A percentile compares a stretch with the other conserved stretches of the same genome.
phyloP scores from a whole-genome alignment of 2,888 invertebrate genomes.

The Polymixis lichenea region DNA sequence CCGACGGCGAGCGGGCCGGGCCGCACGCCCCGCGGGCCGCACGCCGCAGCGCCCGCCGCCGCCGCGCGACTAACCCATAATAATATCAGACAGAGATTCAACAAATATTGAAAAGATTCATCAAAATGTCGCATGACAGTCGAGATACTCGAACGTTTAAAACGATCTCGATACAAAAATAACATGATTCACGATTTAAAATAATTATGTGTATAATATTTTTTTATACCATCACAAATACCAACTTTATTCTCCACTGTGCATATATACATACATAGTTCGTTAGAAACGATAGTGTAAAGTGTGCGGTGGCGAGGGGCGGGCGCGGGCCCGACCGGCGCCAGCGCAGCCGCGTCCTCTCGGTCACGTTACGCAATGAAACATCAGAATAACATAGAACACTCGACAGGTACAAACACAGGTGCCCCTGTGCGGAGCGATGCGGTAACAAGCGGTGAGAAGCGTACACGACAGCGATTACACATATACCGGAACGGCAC shows the following conservation, averaged over 20 bases:
- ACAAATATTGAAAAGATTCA: conserved; percentile 72
- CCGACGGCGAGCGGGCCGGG: conserved; percentile 49
- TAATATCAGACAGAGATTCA: conserved; percentile 68
- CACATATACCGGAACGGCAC: conserved; percentile 83
- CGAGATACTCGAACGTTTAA: conserved; percentile 74
- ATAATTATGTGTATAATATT: conserved; percentile 79
- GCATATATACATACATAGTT: conserved; percentile 89
- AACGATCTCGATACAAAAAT: conserved; percentile 87
- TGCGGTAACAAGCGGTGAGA: conserved; percentile 87
- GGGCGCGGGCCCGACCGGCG: conserved; percentile 64
- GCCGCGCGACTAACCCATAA: conserved; percentile 53
- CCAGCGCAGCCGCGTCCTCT: conserved; percentile 71
- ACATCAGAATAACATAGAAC: conserved; percentile 70
- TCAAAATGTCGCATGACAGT: conserved; percentile 72
- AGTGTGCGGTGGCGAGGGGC: conserved; percentile 64
- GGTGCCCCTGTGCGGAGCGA: conserved; percentile 75
- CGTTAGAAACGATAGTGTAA: conserved; percentile 74
- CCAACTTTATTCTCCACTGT: conserved; percentile 84
- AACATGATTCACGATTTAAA: conserved; percentile 84
- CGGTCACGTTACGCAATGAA: conserved; percentile 73
- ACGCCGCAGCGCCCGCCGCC: conserved; percentile 31
- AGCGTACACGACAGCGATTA: conserved; percentile 88
- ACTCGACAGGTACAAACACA: conserved; percentile 74
- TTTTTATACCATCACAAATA: conserved; percentile 84
- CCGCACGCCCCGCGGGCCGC: conserved; percentile 6